Evolutionary conservation across 1,140 invertebrate genomes (phyloP).

Genomic region (Elymnias hypermnestra): DNA sequence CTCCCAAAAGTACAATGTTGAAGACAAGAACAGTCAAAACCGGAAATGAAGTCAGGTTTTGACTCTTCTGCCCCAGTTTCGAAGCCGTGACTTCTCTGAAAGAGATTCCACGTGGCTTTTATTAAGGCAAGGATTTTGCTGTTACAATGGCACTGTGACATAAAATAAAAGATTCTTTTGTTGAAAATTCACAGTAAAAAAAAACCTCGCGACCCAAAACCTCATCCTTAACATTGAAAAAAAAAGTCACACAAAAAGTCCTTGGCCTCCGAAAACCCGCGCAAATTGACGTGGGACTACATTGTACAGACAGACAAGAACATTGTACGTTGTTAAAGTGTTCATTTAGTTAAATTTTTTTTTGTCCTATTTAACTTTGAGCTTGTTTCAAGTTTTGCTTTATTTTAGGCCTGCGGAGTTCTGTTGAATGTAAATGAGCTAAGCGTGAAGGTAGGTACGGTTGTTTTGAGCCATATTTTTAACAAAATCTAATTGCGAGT

Average conservation of each 20-base stretch:
- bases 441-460: background rate
- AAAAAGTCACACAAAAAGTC: constrained; percentile 13
- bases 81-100: too few relatives aligned
- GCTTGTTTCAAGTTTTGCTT: background rate
- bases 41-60: too few relatives aligned
- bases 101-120: too few relatives aligned
- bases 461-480: background rate
- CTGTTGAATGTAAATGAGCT: constrained; percentile 1
- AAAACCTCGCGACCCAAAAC: constrained; percentile 15
- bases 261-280: constrained; percentile 18
- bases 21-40: too few relatives aligned
- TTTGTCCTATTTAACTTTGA: background rate
- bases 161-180: constrained; percentile 3
- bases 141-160: too few relatives aligned
- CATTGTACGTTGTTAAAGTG: background rate
- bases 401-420: background rate
- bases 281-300: constrained; percentile 16
- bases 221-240: constrained; percentile 21
- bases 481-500: too few relatives aligned
- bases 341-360: constrained; percentile 1
- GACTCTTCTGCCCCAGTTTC: too few relatives aligned
- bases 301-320: constrained; percentile 15
- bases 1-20: too few relatives aligned
- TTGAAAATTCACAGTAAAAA: constrained; percentile 2
- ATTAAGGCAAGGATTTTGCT: too few relatives aligned